phyloP scores from a whole-genome alignment of 2,888 invertebrate genomes.

The Hydrotaea cyrtoneurina region DNA sequence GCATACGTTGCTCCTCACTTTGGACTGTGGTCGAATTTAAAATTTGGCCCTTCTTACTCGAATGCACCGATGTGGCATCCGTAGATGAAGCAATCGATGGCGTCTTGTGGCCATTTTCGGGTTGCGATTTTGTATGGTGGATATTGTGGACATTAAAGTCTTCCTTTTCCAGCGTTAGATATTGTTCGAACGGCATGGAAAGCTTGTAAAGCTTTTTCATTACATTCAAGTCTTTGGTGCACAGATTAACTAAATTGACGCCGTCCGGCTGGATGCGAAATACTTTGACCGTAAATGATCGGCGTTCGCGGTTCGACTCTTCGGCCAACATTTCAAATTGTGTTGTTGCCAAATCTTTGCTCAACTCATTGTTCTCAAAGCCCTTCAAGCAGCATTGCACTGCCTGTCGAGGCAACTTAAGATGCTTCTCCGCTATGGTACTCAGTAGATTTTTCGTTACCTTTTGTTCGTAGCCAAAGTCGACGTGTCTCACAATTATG shows the following conservation, averaged over 20 bases:
- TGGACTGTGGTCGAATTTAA: slow-evolving; percentile 74
- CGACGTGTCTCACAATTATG: slow-evolving; percentile 91
- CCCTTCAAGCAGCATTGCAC: slow-evolving; percentile 89
- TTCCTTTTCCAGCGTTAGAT: slow-evolving; percentile 78
- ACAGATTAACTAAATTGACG: slow-evolving; percentile 76
- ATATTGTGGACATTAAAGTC: slow-evolving; percentile 73
- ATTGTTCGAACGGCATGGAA: slow-evolving; percentile 80
- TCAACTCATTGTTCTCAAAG: slow-evolving; percentile 79
- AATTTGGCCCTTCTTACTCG: slow-evolving; percentile 67
- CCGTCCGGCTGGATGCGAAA: slow-evolving; percentile 81
- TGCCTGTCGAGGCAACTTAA: slow-evolving; percentile 87
- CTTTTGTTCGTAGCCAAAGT: slow-evolving; percentile 97
- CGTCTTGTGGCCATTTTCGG: slow-evolving; percentile 66
- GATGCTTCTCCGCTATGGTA: slow-evolving; percentile 84
- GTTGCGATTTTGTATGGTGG: slow-evolving; percentile 34
- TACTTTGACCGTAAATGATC: slow-evolving; percentile 79
- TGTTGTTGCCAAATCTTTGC: slow-evolving; percentile 76
- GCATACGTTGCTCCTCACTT: slow-evolving; percentile 72
- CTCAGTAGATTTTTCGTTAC: slow-evolving; percentile 84
- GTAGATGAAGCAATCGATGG: slow-evolving; percentile 69
- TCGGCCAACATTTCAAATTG: slow-evolving; percentile 87
- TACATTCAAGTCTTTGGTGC: slow-evolving; percentile 82
- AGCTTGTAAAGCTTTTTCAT: slow-evolving; percentile 82
- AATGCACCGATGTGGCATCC: slow-evolving; percentile 63
- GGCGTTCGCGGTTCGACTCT: slow-evolving; percentile 80